Evolutionary conservation across 2,113 vertebrate species (phyloP).

Genomic region (Planiliza haematocheilus): DNA sequence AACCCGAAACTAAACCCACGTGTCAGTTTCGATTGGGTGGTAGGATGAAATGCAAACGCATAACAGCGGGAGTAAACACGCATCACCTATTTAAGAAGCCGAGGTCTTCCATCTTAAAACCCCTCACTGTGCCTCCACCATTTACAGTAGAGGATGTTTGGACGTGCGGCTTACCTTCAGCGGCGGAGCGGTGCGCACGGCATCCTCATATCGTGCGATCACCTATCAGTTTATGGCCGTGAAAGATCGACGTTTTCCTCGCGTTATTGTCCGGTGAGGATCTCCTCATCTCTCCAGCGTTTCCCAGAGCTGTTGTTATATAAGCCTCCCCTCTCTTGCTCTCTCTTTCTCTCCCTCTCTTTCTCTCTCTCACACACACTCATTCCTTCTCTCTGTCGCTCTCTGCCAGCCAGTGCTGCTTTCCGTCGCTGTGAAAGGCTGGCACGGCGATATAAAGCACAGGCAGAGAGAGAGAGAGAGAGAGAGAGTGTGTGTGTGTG

Average conservation of each 20-base stretch:
- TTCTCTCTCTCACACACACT: background rate
- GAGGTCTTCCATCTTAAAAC: conserved; percentile 73
- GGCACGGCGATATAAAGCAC: conserved; percentile 61
- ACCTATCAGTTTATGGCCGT: conserved; percentile 15
- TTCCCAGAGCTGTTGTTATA: conserved; percentile 71
- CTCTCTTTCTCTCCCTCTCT: conserved; percentile 28
- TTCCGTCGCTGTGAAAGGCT: conserved; percentile 56
- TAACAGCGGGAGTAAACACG: conserved; percentile 45
- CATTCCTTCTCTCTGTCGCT: background rate
- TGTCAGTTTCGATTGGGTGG: background rate
- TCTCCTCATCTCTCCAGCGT: conserved; percentile 51
- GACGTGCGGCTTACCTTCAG: conserved; percentile 66
- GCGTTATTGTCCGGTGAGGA: conserved; percentile 55
- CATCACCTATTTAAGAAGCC: conserved; percentile 55
- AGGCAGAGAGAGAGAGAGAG: too few species aligned
- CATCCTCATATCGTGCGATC: conserved; percentile 6
- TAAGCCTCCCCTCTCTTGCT: conserved; percentile 61
- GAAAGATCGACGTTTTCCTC: conserved; percentile 19
- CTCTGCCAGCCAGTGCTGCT: conserved; percentile 19
- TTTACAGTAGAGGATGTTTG: conserved; percentile 50
- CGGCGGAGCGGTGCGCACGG: conserved; percentile 1
- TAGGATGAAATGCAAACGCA: background rate
- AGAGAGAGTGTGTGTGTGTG: conserved; percentile 42
- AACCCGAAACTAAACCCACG: background rate
- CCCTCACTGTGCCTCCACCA: conserved; percentile 48